Evolutionary conservation across 92 coral and sea anemone species (phyloP), one percentile per base, ranked within the genome.

Genomic region (Heteractis magnifica): DNA sequence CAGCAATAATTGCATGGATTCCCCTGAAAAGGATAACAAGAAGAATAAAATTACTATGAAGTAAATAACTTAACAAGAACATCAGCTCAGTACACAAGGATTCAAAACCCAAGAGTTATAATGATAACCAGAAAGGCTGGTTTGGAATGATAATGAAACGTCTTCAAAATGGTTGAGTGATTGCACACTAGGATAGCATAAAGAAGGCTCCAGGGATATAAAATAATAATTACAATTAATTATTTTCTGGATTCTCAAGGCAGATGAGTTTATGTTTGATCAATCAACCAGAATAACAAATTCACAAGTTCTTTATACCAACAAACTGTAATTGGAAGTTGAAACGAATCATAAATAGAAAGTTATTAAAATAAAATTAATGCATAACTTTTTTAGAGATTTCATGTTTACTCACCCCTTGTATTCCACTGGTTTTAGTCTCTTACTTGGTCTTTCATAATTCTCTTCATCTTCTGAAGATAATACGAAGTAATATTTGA

Each of bases 381-480:
- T 34, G 44, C 44, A 34, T 34, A 34, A 34, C 44, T 34, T 34
- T 34, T 34, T 34, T 34, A 34, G 44, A 34, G 23, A 13, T 77
- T 51, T 26, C 34, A 60, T 60, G 8, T 56, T 18, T 6, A 19
- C 82, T 74, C 60, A 93, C 97, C 97, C 92, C 65, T 93, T 93
- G 16, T 74, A 72, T 11, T 93, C 97, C 48, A 82, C 79, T 16
- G 68, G 82, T 72, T 89, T 85, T 34, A 83, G 71, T 82, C 76
- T 89, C 84, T 93, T 93, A 71, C 79, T 85, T 48, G 84, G 56
- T 72, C 87, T 87, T 64, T 81, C 87, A 4, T 87, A 92, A 44
- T 81, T 76, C 16, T 90, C 97, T 50, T 74, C 93, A 64, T 92
- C 91, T 76, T 78, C 89, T 88, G 72, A 55, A 78, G 76, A 79